Percentiles rank a stretch among this genome's conserved stretches.
Evolutionary conservation across 35 echinoderm and acorn worm species (phyloP).

Genomic region (Amphiura filiformis): DNA sequence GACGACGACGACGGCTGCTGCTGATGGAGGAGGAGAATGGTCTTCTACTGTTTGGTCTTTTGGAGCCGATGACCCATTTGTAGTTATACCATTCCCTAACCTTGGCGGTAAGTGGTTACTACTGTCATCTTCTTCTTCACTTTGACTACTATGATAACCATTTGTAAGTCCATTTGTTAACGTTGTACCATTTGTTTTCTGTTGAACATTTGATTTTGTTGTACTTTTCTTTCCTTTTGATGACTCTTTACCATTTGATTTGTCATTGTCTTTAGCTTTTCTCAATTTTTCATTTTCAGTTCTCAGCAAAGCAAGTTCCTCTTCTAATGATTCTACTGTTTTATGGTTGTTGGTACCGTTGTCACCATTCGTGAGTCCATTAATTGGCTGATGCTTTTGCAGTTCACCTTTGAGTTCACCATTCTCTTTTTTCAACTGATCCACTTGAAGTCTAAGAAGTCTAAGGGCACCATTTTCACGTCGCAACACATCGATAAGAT

Average conservation of each 20-base stretch:
- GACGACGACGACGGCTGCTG: not conserved
- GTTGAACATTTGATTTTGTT: not conserved
- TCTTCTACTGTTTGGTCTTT: not conserved
- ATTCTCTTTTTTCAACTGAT: constrained; percentile 60
- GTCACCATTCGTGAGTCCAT: constrained; percentile 1
- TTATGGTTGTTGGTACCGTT: not conserved
- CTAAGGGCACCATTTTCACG: constrained; percentile 68
- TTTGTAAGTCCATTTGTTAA: constrained; percentile 17
- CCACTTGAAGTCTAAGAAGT: constrained; percentile 64
- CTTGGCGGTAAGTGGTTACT: not conserved
- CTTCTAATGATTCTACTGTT: not conserved
- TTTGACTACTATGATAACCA: constrained; percentile 8
- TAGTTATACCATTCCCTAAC: not conserved
- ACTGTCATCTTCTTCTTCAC: constrained; percentile 16
- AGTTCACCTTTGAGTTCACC: constrained; percentile 59
- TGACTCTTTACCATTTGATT: not conserved
- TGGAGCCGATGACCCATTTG: not conserved
- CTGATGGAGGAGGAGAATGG: not conserved
- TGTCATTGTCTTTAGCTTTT: not conserved
- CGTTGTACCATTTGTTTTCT: not conserved
- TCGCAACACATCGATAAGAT: constrained; percentile 69
- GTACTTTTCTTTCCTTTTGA: not conserved
- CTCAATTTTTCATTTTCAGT: constrained; percentile 57
- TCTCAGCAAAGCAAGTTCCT: constrained; percentile 34
- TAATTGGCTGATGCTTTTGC: not conserved